phyloP scores from a whole-genome alignment of 2,113 vertebrate genomes.

The Corythaixoides concolor region DNA sequence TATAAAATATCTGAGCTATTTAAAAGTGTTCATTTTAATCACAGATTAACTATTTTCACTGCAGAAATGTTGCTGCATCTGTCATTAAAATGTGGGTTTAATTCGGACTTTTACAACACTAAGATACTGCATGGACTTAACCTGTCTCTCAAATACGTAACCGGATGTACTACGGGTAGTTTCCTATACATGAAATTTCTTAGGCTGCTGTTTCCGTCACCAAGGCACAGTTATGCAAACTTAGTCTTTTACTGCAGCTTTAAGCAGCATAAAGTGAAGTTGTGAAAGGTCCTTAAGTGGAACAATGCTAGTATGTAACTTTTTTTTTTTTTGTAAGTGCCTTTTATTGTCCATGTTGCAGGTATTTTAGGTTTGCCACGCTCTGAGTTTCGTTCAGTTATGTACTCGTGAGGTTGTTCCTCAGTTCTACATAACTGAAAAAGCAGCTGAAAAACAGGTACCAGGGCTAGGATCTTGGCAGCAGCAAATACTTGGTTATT shows the following conservation, averaged over 20 bases:
- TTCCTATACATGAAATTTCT: not conserved
- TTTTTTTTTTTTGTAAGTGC: not conserved
- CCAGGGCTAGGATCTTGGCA: not conserved
- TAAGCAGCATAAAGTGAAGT: not conserved
- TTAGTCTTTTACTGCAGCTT: not conserved
- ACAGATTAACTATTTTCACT: not conserved
- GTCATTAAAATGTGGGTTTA: not conserved
- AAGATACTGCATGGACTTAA: not conserved
- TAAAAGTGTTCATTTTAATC: not conserved
- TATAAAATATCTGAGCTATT: not conserved
- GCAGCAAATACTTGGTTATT: not conserved
- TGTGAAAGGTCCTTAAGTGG: not conserved
- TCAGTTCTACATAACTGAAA: not conserved
- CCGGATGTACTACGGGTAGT: not conserved
- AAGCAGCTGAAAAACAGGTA: not conserved
- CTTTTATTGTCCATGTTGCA: not conserved
- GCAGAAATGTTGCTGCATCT: not conserved
- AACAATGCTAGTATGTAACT: not conserved
- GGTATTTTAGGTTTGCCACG: rapidly evolving
- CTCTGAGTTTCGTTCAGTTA: not conserved
- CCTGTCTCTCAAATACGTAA: not conserved
- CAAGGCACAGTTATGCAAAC: rapidly evolving
- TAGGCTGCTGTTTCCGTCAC: not conserved
- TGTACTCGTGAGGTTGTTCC: not conserved
- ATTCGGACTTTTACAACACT: not conserved